phyloP scores from a whole-genome alignment of 2,797 vertebrate species.

The Anableps anableps region DNA sequence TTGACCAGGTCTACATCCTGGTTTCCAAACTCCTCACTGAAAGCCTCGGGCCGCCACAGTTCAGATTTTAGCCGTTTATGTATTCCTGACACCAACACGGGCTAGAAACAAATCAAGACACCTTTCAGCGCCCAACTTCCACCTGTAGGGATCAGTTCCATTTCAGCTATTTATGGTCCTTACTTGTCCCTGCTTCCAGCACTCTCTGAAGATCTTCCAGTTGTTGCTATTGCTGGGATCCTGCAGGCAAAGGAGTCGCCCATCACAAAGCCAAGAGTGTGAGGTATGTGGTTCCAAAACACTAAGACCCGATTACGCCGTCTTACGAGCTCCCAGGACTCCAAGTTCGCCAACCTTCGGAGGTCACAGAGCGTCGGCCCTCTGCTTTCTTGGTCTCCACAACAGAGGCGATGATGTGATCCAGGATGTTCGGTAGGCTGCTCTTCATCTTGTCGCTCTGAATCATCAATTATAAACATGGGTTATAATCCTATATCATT shows the following conservation, averaged over 20 bases:
- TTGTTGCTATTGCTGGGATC: constrained; percentile 98
- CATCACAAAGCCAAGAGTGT: constrained; percentile 98
- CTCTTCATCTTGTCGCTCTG: constrained; percentile 94
- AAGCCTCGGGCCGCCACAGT: constrained; percentile 95
- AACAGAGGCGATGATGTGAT: constrained; percentile 98
- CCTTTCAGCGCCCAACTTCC: neutral
- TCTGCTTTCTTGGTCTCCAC: constrained; percentile 98
- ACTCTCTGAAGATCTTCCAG: constrained; percentile 99
- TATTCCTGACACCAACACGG: constrained; percentile 97
- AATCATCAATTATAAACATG: constrained; percentile 6
- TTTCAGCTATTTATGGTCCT: constrained; percentile 17
- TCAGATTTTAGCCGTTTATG: constrained; percentile 91
- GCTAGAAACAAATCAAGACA: constrained; percentile 76
- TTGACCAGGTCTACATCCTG: constrained; percentile 99
- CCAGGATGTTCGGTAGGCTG: constrained; percentile 96
- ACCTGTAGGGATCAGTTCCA: neutral
- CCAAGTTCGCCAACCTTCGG: constrained; percentile 87
- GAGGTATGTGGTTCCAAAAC: constrained; percentile 98
- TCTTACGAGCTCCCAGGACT: constrained; percentile 85
- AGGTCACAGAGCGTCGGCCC: constrained; percentile 84
- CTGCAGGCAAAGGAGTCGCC: constrained; percentile 96
- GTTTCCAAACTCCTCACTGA: constrained; percentile 97
- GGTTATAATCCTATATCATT: neutral
- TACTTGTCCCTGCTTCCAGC: constrained; percentile 99
- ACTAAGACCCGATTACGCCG: constrained; percentile 94